These are phyloP conservation scores for Athripsodes cinereus DNA, from an alignment of 2,888 invertebrate species.

Conservation along the genomic window DNA sequence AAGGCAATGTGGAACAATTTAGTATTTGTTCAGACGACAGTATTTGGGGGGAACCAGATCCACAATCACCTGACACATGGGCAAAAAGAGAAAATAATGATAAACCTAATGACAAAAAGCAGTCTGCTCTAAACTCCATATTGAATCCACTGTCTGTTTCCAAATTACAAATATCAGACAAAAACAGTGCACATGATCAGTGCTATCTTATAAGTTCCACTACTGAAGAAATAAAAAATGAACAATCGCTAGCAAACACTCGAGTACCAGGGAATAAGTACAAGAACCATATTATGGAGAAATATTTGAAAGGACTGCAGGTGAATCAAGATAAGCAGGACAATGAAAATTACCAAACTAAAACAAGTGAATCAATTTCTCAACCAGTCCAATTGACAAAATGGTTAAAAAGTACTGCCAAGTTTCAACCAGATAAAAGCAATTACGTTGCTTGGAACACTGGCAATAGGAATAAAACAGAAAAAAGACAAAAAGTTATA, in stretches of 20 bases:
- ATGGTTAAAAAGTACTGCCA: constrained; percentile 70
- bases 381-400: constrained; percentile 61
- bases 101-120: background rate
- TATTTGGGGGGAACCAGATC: constrained; percentile 68
- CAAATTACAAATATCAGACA: constrained; percentile 7
- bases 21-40: constrained; percentile 74
- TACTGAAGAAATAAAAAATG: constrained; percentile 34
- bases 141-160: constrained; percentile 6
- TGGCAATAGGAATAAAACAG: constrained; percentile 27
- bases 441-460: constrained; percentile 62
- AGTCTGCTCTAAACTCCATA: background rate
- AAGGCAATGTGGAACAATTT: constrained; percentile 74
- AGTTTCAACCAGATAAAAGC: constrained; percentile 65
- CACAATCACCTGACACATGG: constrained; percentile 35
- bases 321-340: constrained; percentile 30
- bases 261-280: constrained; percentile 40
- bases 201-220: constrained; percentile 37
- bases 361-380: constrained; percentile 27
- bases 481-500: constrained; percentile 8
- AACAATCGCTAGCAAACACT: constrained; percentile 16
- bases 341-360: background rate
- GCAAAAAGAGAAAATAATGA: background rate
- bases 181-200: constrained; percentile 34
- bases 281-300: constrained; percentile 55
- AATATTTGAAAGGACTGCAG: constrained; percentile 45